Percentiles rank a stretch among this genome's conserved stretches.
phyloP scores from a whole-genome alignment of 2,888 invertebrate genomes.

The Cheilosia urbana region DNA sequence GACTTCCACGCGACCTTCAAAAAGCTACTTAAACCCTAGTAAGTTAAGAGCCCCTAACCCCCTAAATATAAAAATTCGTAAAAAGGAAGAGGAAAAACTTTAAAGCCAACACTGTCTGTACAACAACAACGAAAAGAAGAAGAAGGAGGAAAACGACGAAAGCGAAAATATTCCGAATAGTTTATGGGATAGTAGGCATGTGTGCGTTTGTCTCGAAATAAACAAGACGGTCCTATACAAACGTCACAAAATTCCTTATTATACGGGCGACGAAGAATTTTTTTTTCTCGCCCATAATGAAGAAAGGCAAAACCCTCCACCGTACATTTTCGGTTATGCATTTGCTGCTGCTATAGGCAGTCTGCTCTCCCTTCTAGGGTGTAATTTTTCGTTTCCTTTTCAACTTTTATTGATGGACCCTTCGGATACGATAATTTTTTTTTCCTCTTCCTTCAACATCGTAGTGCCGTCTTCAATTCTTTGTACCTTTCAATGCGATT shows the following conservation, averaged over 20 bases:
- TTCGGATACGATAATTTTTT: conserved; percentile 65
- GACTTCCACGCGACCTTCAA: conserved; percentile 52
- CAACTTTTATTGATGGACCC: conserved; percentile 69
- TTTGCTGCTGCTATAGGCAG: conserved; percentile 25
- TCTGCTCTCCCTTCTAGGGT: conserved; percentile 30
- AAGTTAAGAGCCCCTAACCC: conserved; percentile 8
- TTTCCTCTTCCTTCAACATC: background rate
- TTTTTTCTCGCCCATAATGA: conserved; percentile 33
- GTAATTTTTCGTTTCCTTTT: conserved; percentile 71
- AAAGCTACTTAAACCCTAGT: conserved; percentile 52
- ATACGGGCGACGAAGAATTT: conserved; percentile 58
- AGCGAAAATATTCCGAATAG: conserved; percentile 47
- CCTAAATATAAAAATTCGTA: conserved; percentile 8
- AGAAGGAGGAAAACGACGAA: conserved; percentile 22
- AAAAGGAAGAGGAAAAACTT: conserved; percentile 35
- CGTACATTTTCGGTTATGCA: conserved; percentile 36
- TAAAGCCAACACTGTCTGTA: conserved; percentile 13
- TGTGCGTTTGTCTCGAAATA: conserved; percentile 3
- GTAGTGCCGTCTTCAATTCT: conserved; percentile 9
- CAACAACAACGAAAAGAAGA: background rate
- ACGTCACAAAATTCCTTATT: conserved; percentile 64
- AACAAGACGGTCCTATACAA: conserved; percentile 59
- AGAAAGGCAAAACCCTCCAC: conserved; percentile 41
- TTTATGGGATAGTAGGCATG: conserved; percentile 54
- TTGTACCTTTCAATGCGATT: conserved; percentile 19